Evolutionary conservation across 1,140 invertebrate genomes (phyloP).

Genomic region (Drosophila murphyi): DNA sequence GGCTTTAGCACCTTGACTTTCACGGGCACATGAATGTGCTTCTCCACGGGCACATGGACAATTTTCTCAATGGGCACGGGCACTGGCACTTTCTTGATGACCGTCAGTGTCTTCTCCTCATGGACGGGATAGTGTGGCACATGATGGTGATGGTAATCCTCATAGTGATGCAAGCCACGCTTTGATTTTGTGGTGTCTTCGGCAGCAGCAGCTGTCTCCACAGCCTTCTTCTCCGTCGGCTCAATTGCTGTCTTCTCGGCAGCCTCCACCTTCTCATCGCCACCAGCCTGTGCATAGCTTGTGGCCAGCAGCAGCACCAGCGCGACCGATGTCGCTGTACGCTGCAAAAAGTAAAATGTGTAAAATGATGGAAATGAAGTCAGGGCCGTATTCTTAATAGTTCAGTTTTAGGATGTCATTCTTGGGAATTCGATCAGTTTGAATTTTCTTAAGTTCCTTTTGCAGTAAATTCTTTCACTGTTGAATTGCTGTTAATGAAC

Average conservation of each 20-base stretch:
- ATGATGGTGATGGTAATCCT: slow-evolving; percentile 83
- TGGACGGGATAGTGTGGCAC: slow-evolving; percentile 80
- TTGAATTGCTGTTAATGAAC: not conserved
- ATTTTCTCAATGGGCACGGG: slow-evolving; percentile 88
- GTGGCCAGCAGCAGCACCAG: slow-evolving; percentile 85
- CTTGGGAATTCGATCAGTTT: too few relatives aligned
- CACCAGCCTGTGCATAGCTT: slow-evolving; percentile 81
- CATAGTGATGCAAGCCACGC: slow-evolving; percentile 87
- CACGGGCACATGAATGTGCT: slow-evolving; percentile 86
- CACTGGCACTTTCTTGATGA: slow-evolving; percentile 89
- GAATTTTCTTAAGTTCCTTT: not conserved
- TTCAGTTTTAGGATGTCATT: not conserved
- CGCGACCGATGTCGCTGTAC: slow-evolving; percentile 85
- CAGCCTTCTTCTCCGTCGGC: slow-evolving; percentile 79
- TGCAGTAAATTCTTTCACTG: not conserved
- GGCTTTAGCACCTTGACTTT: slow-evolving; percentile 87
- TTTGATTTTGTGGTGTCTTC: slow-evolving; percentile 88
- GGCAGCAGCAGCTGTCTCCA: slow-evolving; percentile 79
- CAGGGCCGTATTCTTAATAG: too few relatives aligned
- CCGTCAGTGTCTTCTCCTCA: slow-evolving; percentile 90
- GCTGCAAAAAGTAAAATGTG: slow-evolving; percentile 58
- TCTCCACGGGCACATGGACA: slow-evolving; percentile 86
- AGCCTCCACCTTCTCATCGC: slow-evolving; percentile 83
- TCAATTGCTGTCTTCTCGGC: slow-evolving; percentile 85
- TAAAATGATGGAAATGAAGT: not conserved